Conservation (phyloP, 2,113 vertebrate genomes). For the Sula dactylatra region DNA sequence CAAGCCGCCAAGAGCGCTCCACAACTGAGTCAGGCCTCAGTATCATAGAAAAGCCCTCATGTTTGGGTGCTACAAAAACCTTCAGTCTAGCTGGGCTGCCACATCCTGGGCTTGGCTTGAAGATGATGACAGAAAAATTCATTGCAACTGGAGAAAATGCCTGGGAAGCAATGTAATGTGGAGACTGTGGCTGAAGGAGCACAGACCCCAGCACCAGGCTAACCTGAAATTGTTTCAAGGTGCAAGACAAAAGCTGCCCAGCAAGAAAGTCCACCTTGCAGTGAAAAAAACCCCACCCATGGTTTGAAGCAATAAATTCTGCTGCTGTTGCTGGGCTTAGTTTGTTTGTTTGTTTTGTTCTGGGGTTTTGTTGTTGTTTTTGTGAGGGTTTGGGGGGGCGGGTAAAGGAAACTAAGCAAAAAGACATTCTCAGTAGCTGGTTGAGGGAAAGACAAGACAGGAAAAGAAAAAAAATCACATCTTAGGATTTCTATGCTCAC, state of each 20-base stretch:
- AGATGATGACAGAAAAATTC: neutral
- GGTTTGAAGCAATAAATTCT: neutral
- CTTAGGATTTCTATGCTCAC: neutral
- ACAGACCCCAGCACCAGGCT: neutral
- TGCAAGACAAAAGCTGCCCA: neutral
- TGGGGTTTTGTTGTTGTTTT: neutral
- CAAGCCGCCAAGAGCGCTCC: neutral
- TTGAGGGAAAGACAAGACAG: neutral
- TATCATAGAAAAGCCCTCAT: neutral
- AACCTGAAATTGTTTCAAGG: neutral
- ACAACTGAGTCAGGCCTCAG: neutral
- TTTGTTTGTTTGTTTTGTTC: neutral
- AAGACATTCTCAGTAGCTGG: neutral
- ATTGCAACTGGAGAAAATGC: neutral
- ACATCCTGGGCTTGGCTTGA: neutral
- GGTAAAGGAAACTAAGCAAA: neutral
- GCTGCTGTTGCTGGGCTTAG: neutral
- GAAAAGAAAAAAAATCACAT: neutral
- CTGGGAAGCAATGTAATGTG: neutral
- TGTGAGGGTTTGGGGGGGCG: fast-evolving
- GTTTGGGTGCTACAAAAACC: neutral
- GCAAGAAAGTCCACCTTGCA: neutral
- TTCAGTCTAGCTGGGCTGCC: neutral
- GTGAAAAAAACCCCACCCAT: neutral
- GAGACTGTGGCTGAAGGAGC: neutral